A percentile compares a stretch with the other conserved stretches of the same genome.
Evolutionary conservation across 2,113 vertebrate species (phyloP).

Genomic region (Microtus pennsylvanicus): DNA sequence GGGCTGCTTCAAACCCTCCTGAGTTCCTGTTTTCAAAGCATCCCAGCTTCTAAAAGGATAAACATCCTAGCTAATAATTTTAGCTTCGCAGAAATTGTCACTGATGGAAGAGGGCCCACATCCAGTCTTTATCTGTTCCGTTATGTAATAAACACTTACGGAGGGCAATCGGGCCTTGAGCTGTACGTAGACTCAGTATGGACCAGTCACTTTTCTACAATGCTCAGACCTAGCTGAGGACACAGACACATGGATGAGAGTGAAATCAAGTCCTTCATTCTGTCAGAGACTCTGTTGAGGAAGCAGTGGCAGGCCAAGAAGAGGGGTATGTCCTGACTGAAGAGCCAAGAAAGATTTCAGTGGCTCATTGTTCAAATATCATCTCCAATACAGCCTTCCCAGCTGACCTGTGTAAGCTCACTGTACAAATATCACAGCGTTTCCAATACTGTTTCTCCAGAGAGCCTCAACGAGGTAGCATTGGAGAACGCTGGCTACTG

Average conservation of each 20-base stretch:
- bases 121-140: neutral
- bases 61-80: slow-evolving; percentile 72
- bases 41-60: slow-evolving; percentile 60
- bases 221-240: neutral
- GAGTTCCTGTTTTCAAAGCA: slow-evolving; percentile 71
- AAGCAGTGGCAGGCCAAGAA: neutral
- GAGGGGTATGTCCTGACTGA: neutral
- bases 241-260: neutral
- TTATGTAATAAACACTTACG: slow-evolving; percentile 1
- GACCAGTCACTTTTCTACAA: neutral
- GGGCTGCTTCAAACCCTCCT: neutral
- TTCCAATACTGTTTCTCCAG: neutral
- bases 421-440: neutral
- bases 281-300: accelerated
- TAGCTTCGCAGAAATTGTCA: slow-evolving; percentile 40
- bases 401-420: neutral
- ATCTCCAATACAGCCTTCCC: neutral
- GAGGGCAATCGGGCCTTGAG: neutral
- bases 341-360: neutral
- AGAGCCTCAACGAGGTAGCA: neutral
- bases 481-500: neutral
- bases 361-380: neutral
- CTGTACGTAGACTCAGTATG: neutral
- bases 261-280: neutral
- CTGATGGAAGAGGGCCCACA: neutral